Evolutionary conservation across 1,140 invertebrate species (phyloP).

Genomic region (Drosophila pectinifera): DNA sequence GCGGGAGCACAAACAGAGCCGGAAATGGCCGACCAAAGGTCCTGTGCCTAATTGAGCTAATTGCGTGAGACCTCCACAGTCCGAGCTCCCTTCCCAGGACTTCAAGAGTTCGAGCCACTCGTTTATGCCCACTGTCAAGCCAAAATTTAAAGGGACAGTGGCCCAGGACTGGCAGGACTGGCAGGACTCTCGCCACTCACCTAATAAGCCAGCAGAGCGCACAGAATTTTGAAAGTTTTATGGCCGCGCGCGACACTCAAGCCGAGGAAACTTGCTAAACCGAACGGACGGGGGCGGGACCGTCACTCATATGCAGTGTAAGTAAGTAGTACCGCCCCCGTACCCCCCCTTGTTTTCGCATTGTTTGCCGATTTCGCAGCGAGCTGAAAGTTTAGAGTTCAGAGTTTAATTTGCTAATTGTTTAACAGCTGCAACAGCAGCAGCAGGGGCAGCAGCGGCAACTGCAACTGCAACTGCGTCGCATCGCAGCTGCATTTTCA

Average conservation of each 20-base stretch:
- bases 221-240: conserved; percentile 61
- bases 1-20: neutral
- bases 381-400: conserved; percentile 40
- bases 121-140: conserved; percentile 52
- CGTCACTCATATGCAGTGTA: conserved; percentile 50
- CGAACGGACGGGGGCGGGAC: conserved; percentile 4
- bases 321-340: conserved; percentile 8
- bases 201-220: conserved; percentile 65
- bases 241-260: conserved; percentile 61
- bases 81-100: conserved; percentile 1
- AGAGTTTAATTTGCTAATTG: conserved; percentile 72
- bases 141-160: neutral
- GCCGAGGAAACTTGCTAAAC: conserved; percentile 23
- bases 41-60: conserved; percentile 28
- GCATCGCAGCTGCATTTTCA: conserved; percentile 61
- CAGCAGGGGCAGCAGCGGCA: conserved; percentile 14
- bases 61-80: neutral
- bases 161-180: conserved; percentile 8
- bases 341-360: conserved; percentile 23
- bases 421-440: conserved; percentile 63
- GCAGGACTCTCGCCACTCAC: conserved; percentile 50
- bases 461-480: conserved; percentile 19
- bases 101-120: conserved; percentile 23
- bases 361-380: conserved; percentile 36
- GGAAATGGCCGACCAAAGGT: neutral